These are phyloP conservation scores for Synanthedon formicaeformis DNA, from an alignment of 2,888 invertebrate species.

Conservation along the genomic window DNA sequence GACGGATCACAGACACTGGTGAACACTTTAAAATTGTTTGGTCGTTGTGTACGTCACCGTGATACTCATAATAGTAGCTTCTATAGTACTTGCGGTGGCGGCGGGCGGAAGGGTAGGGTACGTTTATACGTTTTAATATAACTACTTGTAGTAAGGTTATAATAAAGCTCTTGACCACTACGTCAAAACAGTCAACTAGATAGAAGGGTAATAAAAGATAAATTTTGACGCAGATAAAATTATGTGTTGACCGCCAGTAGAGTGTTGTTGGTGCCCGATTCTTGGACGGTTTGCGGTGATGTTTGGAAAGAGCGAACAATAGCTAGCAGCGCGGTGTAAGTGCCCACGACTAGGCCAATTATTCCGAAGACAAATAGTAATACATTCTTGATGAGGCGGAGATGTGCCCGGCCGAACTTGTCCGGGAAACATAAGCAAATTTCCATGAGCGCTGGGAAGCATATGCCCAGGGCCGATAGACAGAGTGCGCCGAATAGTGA, in stretches of 20 bases:
- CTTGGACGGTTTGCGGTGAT: not conserved
- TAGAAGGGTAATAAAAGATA: not conserved
- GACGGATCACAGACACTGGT: no score
- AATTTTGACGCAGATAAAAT: not conserved
- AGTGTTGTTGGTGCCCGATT: not conserved
- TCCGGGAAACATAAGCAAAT: conserved; percentile 70
- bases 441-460: conserved; percentile 79
- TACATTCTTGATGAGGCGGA: conserved; percentile 55
- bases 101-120: no score
- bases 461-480: conserved; percentile 83
- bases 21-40: no score
- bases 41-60: no score
- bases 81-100: no score
- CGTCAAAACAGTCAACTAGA: not conserved
- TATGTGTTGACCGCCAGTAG: conserved; percentile 1
- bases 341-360: conserved; percentile 75
- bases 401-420: conserved; percentile 46
- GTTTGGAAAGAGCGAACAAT: conserved; percentile 60
- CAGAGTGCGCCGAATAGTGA: conserved; percentile 89
- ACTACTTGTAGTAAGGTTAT: no score
- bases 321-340: conserved; percentile 72
- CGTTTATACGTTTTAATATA: no score
- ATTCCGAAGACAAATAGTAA: conserved; percentile 72
- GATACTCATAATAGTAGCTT: no score
- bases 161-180: no score